These are phyloP conservation scores for Acanthurus leucopareius DNA, from an alignment of 2,797 vertebrate genomes.

Conservation along the genomic window DNA sequence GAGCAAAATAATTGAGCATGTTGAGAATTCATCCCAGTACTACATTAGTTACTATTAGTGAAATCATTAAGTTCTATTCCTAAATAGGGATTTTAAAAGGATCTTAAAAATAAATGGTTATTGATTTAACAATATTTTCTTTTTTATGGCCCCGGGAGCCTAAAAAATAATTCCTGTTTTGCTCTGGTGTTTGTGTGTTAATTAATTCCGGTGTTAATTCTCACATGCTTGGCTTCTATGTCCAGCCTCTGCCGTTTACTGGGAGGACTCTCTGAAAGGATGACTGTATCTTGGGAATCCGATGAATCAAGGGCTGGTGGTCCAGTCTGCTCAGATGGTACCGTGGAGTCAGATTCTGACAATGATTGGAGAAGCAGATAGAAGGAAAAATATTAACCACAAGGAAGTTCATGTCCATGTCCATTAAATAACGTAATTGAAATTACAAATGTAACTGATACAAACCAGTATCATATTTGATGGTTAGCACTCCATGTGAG, in stretches of 20 bases:
- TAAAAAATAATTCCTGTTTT: background rate
- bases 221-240: background rate
- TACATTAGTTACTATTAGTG: too few species aligned
- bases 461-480: conserved; percentile 11
- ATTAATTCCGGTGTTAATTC: background rate
- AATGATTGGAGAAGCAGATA: background rate
- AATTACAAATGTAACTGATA: background rate
- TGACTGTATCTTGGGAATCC: background rate
- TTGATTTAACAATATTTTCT: background rate
- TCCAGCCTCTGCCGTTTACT: background rate
- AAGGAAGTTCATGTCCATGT: background rate
- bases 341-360: background rate
- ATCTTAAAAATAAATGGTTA: background rate
- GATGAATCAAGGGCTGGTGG: background rate
- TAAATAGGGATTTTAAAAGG: background rate
- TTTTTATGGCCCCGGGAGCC: background rate
- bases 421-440: background rate
- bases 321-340: background rate
- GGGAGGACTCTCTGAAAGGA: background rate
- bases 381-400: background rate
- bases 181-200: background rate
- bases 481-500: background rate
- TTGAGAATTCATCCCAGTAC: background rate
- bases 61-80: too few species aligned
- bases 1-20: background rate